Evolutionary conservation across 2,888 invertebrate genomes (phyloP).

Genomic region (Ctenicera cuprea): DNA sequence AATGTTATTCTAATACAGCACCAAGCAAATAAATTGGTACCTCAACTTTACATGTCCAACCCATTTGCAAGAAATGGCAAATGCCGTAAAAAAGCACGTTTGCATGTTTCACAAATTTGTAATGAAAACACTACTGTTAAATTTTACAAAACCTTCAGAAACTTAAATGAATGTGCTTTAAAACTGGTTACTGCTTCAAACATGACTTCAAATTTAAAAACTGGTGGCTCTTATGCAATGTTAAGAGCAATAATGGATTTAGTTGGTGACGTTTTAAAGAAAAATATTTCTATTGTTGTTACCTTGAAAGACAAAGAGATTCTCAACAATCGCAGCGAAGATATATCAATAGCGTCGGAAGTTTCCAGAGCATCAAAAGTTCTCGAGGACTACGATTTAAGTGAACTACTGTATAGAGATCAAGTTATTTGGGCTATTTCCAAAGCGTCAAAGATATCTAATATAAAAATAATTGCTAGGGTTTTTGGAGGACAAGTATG

Average conservation of each 20-base stretch:
- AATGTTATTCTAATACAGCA: not conserved
- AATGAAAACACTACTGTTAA: not conserved
- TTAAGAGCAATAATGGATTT: not conserved
- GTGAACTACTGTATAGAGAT: not conserved
- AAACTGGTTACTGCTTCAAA: not conserved
- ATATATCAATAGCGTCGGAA: not conserved
- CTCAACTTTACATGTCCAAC: not conserved
- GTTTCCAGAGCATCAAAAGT: not conserved
- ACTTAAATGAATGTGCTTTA: not conserved
- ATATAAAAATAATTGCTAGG: not conserved
- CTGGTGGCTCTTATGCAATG: not conserved
- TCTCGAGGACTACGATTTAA: not conserved
- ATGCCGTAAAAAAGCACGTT: not conserved
- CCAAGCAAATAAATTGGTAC: not conserved
- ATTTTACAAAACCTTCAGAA: not conserved
- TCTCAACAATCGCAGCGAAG: not conserved
- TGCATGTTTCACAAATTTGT: not conserved
- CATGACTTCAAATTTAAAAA: not conserved
- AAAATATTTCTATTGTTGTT: not conserved
- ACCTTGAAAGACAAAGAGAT: not conserved
- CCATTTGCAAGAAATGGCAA: not conserved
- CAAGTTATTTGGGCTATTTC: not conserved
- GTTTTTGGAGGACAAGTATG: not conserved
- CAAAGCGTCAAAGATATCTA: not conserved
- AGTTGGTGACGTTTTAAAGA: not conserved